Evolutionary conservation across 2,797 vertebrate species (phyloP), one percentile per base, ranked within the genome.

Genomic region (Gambelia wislizenii): DNA sequence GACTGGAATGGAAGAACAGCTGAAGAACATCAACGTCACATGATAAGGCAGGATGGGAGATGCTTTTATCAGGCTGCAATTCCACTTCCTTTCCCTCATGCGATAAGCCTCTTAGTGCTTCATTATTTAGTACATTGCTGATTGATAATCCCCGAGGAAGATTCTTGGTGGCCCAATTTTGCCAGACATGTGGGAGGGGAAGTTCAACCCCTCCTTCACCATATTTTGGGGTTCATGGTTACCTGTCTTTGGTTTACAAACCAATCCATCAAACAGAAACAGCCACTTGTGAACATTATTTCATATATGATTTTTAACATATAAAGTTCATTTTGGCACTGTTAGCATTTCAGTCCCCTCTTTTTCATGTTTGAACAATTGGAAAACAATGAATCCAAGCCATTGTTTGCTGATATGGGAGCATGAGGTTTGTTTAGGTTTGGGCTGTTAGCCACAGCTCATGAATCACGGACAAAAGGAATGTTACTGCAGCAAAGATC

Each of bases 401-500:
- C 9, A 39, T 12, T 82, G 56, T 76, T 76, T 54, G 20, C 44
- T 86, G 56, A 54, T 81, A 20, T 7, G 47, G 39, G 54, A 80
- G 42, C 16, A 61, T 2, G 6, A 30, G 47, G 54, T 49, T 80
- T 85, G 64, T 30, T 85, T 52, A 64, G 54, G 39, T 85, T 14
- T 20, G 42, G 36, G 22, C 14, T 52, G 44, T 39, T 67, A 49
- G 69, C 33, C 42, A 67, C 44, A 81, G 81, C 83, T 49, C 16
- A 12, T 54, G 33, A 75, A 44, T 64, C 54, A 20, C 2, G 49
- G 44, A n/a, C 70, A 76, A 75, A 75, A 89, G 30, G 36, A 54
- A 76, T 44, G 56, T 82, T 67, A 76, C n/a, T 64, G 72, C 56
- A 67, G 44, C 25, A 81, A 89, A 75, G 36, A 75, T 67, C 44